These are phyloP conservation scores for Chroicocephalus ridibundus DNA, from an alignment of 2,113 vertebrate genomes.

Conservation along the genomic window DNA sequence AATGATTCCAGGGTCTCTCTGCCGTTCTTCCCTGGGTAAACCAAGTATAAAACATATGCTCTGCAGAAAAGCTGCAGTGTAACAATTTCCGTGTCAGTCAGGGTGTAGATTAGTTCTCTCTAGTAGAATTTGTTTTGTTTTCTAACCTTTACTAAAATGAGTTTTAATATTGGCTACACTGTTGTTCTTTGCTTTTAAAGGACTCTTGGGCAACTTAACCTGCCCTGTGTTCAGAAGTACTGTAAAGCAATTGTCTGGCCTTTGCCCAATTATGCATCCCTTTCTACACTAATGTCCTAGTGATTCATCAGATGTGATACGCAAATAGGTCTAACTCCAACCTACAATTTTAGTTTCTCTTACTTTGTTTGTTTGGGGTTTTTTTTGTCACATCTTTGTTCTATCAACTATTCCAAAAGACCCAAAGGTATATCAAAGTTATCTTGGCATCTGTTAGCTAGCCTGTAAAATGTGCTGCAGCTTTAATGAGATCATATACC, in stretches of 20 bases:
- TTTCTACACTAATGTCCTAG: not conserved
- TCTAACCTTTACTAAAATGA: not conserved
- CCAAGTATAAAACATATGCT: not conserved
- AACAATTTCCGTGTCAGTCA: not conserved
- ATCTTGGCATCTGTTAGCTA: slow-evolving; percentile 7
- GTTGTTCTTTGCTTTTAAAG: not conserved
- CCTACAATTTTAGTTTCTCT: not conserved
- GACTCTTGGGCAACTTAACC: not conserved
- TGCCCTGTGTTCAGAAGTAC: not conserved
- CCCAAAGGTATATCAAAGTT: not conserved
- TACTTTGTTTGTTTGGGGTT: not conserved
- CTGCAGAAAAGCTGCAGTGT: not conserved
- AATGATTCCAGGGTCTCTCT: not conserved
- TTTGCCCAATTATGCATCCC: not conserved
- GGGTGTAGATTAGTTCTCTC: not conserved
- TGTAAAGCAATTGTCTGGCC: not conserved
- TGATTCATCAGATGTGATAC: not conserved
- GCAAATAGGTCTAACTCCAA: not conserved
- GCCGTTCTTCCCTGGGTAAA: not conserved
- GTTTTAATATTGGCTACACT: not conserved
- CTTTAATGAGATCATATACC: slow-evolving; percentile 47
- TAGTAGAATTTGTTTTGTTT: not conserved
- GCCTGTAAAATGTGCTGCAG: slow-evolving; percentile 39
- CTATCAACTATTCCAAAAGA: not conserved
- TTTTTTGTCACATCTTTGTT: not conserved